A percentile compares a stretch with the other conserved stretches of the same genome.
phyloP scores from a whole-genome alignment of 2,888 invertebrate genomes.

The Malacosoma neustria region DNA sequence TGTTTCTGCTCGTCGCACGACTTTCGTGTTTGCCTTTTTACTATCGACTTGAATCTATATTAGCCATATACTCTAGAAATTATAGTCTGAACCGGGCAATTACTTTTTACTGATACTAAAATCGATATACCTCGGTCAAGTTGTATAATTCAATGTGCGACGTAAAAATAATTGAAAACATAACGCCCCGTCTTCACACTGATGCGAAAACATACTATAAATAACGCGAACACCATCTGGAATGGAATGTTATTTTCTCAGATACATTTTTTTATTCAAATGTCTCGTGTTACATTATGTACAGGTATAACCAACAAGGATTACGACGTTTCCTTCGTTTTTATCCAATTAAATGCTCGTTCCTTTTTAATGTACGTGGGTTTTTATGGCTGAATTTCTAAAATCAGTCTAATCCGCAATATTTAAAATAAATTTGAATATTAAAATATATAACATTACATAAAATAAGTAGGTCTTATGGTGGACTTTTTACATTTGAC shows the following conservation, averaged over 20 bases:
- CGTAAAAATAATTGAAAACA: neutral
- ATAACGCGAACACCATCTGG: neutral
- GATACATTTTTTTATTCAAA: neutral
- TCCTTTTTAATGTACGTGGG: neutral
- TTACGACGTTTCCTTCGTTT: neutral
- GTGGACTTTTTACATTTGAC: too few species aligned
- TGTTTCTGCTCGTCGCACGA: conserved; percentile 39
- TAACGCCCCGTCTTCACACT: neutral
- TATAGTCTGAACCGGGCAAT: conserved; percentile 30
- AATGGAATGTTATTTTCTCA: neutral
- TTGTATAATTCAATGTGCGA: neutral
- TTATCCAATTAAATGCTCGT: neutral
- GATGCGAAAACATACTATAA: neutral
- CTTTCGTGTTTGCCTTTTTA: conserved; percentile 55
- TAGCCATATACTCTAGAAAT: conserved; percentile 50
- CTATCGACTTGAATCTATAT: conserved; percentile 40
- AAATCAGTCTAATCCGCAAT: too few species aligned
- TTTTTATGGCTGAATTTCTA: too few species aligned
- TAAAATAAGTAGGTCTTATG: too few species aligned
- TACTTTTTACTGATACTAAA: conserved; percentile 21
- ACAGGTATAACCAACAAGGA: neutral
- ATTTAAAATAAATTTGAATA: too few species aligned
- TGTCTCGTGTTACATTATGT: neutral
- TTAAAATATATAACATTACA: too few species aligned
- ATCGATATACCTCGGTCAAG: neutral